Percentiles rank a stretch among this genome's conserved stretches.
Evolutionary conservation across 1,140 invertebrate genomes (phyloP).

Genomic region (Cyphomyrmex costatus): DNA sequence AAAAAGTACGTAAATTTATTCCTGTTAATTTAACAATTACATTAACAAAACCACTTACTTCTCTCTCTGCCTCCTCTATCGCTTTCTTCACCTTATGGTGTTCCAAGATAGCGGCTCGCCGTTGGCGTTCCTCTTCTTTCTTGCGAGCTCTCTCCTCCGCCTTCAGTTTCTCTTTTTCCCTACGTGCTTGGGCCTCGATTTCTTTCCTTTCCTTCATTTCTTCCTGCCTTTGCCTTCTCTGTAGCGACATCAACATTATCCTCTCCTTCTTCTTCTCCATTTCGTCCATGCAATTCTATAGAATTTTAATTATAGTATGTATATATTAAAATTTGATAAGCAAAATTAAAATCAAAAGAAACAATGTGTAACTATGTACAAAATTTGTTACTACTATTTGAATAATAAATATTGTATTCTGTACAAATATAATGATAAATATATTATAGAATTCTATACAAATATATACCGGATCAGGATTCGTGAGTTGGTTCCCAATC

Average conservation of each 20-base stretch:
- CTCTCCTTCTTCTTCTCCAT: conserved; percentile 96
- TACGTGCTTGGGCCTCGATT: conserved; percentile 92
- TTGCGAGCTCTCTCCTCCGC: conserved; percentile 94
- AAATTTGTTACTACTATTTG: conserved; percentile 80
- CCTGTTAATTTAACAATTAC: background rate
- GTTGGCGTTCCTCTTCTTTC: conserved; percentile 96
- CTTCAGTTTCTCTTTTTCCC: conserved; percentile 93
- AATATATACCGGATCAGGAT: conserved; percentile 90
- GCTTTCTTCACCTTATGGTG: conserved; percentile 98
- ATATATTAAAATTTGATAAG: background rate
- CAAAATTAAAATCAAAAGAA: background rate
- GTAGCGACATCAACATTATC: conserved; percentile 94
- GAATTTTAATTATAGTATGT: background rate
- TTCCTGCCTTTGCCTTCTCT: conserved; percentile 95
- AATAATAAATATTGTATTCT: conserved; percentile 4
- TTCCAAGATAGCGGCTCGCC: conserved; percentile 95
- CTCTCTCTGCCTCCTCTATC: conserved; percentile 95
- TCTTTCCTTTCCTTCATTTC: conserved; percentile 94
- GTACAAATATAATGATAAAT: too few species aligned
- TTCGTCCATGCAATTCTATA: conserved; percentile 93
- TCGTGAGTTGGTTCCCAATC: conserved; percentile 89
- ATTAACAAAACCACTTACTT: conserved; percentile 87
- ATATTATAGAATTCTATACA: too few species aligned
- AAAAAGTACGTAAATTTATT: conserved; percentile 29
- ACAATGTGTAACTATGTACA: background rate